A percentile compares a stretch with the other conserved stretches of the same genome.
Evolutionary conservation across 2,888 invertebrate species (phyloP).

Genomic region (Deilephila porcellus): DNA sequence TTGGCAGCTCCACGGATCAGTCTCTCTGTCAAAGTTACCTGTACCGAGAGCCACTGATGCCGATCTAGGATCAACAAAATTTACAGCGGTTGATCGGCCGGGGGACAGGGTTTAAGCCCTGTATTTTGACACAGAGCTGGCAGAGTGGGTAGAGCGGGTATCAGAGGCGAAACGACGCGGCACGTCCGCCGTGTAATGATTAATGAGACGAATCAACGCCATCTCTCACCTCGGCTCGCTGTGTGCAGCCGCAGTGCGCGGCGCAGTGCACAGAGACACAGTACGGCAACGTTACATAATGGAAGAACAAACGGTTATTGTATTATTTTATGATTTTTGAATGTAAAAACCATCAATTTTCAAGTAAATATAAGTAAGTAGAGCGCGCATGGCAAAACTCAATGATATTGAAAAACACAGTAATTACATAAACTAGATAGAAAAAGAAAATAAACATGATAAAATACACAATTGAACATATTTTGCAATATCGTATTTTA

Average conservation of each 20-base stretch:
- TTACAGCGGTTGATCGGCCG: background rate
- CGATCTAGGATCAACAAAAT: background rate
- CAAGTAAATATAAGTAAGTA: no score
- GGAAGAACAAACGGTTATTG: background rate
- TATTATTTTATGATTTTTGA: no score
- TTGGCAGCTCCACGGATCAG: no score
- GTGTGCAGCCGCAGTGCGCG: conserved; percentile 28
- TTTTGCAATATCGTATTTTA: no score
- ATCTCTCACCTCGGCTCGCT: conserved; percentile 38
- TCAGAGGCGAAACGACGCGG: conserved; percentile 34
- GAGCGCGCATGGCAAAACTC: no score
- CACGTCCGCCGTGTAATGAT: conserved; percentile 54
- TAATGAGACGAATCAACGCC: conserved; percentile 63
- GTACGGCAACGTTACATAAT: background rate
- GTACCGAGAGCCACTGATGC: background rate
- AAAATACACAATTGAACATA: no score
- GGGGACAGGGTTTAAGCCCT: background rate
- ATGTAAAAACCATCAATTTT: no score
- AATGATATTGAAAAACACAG: no score
- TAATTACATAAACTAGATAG: no score
- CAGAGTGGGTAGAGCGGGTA: background rate
- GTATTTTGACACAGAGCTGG: background rate
- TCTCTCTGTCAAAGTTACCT: no score
- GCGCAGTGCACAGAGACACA: background rate
- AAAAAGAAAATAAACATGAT: no score